Conservation (phyloP, 1,140 invertebrate species). For the Leptinotarsa undecemlineata region DNA sequence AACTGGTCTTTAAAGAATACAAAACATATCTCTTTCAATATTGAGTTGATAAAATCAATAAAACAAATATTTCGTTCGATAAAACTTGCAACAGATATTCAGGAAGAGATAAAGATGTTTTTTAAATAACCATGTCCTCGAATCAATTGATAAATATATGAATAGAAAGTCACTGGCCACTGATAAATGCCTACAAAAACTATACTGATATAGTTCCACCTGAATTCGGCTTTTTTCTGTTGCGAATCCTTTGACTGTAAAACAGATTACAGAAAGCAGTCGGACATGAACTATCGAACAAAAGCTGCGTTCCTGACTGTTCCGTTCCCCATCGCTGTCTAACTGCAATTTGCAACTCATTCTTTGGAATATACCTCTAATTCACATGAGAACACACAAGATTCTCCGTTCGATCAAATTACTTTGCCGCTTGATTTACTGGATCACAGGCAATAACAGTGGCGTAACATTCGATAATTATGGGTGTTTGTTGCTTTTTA, state of each 20-base stretch:
- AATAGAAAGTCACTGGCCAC: too few relatives aligned
- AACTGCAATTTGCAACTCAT: conserved; percentile 8
- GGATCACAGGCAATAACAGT: neutral
- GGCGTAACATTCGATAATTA: neutral
- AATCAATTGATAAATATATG: too few relatives aligned
- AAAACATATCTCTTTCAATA: too few relatives aligned
- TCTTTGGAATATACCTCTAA: conserved; percentile 8
- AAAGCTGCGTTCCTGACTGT: neutral
- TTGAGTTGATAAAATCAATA: too few relatives aligned
- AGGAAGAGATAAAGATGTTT: too few relatives aligned
- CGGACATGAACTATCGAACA: neutral
- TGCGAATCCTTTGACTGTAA: neutral
- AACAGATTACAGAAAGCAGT: neutral
- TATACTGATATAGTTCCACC: too few relatives aligned
- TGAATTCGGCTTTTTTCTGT: neutral
- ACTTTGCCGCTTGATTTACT: conserved; percentile 7
- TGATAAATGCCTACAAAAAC: too few relatives aligned
- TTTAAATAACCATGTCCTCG: too few relatives aligned
- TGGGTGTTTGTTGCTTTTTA: too few relatives aligned
- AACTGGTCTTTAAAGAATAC: too few relatives aligned
- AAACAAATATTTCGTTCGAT: too few relatives aligned
- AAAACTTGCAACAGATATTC: too few relatives aligned
- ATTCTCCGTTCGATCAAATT: conserved; percentile 8
- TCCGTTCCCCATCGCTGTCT: neutral
- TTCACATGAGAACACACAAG: conserved; percentile 7